phyloP scores from a whole-genome alignment of 2,888 invertebrate species.

The Pimpla rufipes region DNA sequence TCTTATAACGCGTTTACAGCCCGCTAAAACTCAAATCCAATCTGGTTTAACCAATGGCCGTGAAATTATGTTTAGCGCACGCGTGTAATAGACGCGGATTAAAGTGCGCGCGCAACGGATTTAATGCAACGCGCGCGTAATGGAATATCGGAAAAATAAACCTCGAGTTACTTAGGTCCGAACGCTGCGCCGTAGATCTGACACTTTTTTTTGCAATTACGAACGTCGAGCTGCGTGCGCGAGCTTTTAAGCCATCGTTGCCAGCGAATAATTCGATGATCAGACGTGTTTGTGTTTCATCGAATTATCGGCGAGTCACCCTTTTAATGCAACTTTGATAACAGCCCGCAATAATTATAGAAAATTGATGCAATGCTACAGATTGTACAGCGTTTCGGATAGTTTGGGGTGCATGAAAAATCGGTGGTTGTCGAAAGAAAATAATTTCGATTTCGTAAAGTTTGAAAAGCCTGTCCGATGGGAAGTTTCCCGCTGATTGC shows the following conservation, averaged over 20 bases:
- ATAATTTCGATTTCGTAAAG: too few relatives aligned
- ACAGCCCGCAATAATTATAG: too few relatives aligned
- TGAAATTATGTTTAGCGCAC: constrained; percentile 54
- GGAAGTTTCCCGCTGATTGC: too few relatives aligned
- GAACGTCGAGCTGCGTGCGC: neutral
- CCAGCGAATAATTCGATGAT: neutral
- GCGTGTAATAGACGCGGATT: constrained; percentile 41
- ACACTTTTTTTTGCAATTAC: neutral
- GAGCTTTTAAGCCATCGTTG: neutral
- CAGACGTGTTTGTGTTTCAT: neutral
- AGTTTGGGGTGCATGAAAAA: too few relatives aligned
- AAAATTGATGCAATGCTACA: neutral
- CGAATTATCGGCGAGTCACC: neutral
- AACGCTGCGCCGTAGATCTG: neutral
- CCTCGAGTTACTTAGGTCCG: neutral
- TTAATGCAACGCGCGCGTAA: constrained; percentile 6
- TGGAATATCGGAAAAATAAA: constrained; percentile 34
- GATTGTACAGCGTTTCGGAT: too few relatives aligned
- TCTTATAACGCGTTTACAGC: constrained; percentile 22
- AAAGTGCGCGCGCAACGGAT: constrained; percentile 10
- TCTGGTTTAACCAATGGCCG: constrained; percentile 48
- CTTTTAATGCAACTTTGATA: neutral
- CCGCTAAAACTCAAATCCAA: constrained; percentile 28
- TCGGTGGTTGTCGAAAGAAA: too few relatives aligned
- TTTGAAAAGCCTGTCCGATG: too few relatives aligned